Conservation (phyloP, 2,797 vertebrate genomes). For the Etheostoma perlongum region DNA sequence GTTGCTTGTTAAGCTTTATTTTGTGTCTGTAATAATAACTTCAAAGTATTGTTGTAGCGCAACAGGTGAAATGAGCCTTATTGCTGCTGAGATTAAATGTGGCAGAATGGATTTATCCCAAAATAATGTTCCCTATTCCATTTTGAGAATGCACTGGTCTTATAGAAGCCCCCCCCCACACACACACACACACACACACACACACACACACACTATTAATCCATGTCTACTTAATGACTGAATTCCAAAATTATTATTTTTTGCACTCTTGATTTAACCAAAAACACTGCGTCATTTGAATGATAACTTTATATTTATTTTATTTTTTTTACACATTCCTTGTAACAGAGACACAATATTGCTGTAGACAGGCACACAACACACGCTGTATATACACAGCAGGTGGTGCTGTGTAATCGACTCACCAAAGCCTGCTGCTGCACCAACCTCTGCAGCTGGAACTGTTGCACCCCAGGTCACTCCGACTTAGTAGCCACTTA, state of each 20-base stretch:
- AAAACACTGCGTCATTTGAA: constrained; percentile 30
- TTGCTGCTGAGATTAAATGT: constrained; percentile 38
- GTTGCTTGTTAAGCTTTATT: constrained; percentile 53
- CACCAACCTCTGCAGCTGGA: constrained; percentile 22
- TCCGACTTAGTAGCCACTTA: constrained; percentile 32
- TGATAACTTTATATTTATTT: not conserved
- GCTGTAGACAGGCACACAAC: not conserved
- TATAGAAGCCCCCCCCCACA: not conserved
- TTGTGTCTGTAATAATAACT: constrained; percentile 41
- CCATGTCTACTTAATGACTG: constrained; percentile 1
- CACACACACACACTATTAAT: not conserved
- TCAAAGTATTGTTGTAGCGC: constrained; percentile 25
- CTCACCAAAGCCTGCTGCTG: constrained; percentile 47
- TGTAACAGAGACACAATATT: not conserved
- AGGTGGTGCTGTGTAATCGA: constrained; percentile 22
- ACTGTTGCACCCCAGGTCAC: constrained; percentile 4
- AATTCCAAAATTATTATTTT: constrained; percentile 26
- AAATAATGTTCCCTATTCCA: constrained; percentile 8
- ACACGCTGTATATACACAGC: constrained; percentile 5
- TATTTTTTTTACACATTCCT: not conserved
- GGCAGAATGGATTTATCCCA: constrained; percentile 6
- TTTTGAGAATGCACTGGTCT: constrained; percentile 19
- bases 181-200: no score
- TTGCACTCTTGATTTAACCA: constrained; percentile 48
- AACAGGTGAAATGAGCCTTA: constrained; percentile 24